phyloP scores from a whole-genome alignment of 2,113 vertebrate species.

The Castor canadensis region DNA sequence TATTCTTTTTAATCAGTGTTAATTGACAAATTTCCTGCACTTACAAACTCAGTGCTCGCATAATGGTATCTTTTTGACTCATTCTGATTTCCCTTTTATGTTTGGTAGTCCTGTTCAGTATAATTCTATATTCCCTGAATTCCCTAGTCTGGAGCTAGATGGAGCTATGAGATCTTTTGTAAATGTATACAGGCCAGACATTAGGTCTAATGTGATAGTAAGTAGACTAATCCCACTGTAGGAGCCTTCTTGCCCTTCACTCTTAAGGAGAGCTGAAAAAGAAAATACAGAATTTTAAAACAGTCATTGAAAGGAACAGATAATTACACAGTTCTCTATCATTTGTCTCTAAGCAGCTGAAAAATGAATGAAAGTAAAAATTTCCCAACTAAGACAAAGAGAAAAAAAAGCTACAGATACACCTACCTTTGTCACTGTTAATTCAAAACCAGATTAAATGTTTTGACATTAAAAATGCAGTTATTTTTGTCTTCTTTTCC shows the following conservation, averaged over 20 bases:
- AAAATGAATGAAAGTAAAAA: neutral
- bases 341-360: constrained; percentile 35
- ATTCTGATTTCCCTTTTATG: constrained; percentile 60
- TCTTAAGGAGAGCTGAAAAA: neutral
- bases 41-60: neutral
- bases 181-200: constrained; percentile 44
- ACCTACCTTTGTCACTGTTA: neutral
- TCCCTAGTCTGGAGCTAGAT: constrained; percentile 84
- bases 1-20: constrained; percentile 63
- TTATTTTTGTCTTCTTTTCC: neutral
- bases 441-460: neutral
- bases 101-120: neutral
- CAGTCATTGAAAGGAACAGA: constrained; percentile 11
- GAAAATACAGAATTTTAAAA: constrained; percentile 15
- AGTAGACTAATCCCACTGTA: neutral
- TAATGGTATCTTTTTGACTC: constrained; percentile 33
- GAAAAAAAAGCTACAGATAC: neutral
- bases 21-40: constrained; percentile 14
- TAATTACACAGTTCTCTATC: constrained; percentile 46
- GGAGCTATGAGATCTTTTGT: constrained; percentile 87
- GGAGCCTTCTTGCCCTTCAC: neutral
- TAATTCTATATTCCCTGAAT: constrained; percentile 63
- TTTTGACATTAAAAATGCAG: neutral
- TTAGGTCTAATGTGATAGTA: neutral
- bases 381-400: neutral